Percentiles rank a stretch among this genome's conserved stretches.
phyloP scores from a whole-genome alignment of 2,888 invertebrate species.

The Cacoxenus indagator region DNA sequence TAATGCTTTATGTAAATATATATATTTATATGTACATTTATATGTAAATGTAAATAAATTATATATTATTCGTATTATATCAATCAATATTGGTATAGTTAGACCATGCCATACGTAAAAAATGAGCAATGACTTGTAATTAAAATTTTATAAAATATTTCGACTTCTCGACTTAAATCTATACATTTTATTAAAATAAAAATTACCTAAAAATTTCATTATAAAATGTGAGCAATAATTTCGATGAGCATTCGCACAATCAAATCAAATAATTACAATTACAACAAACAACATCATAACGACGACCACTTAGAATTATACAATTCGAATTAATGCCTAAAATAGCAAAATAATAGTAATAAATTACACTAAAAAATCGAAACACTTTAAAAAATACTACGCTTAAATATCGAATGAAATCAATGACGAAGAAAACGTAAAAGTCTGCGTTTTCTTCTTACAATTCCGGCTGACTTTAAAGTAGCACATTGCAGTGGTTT shows the following conservation, averaged over 20 bases:
- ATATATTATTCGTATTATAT: constrained; percentile 21
- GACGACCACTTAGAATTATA: background rate
- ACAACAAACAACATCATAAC: background rate
- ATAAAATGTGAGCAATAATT: constrained; percentile 19
- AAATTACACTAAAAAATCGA: constrained; percentile 33
- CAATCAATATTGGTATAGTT: constrained; percentile 24
- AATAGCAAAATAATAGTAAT: constrained; percentile 19
- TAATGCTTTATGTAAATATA: too few species aligned
- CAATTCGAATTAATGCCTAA: constrained; percentile 15
- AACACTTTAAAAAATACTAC: background rate
- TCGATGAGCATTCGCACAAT: constrained; percentile 36
- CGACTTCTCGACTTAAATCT: constrained; percentile 43
- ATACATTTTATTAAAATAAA: constrained; percentile 30
- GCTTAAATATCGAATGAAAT: constrained; percentile 21
- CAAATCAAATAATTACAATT: background rate
- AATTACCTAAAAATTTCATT: constrained; percentile 42
- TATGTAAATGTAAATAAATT: constrained; percentile 14
- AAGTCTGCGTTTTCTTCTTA: background rate
- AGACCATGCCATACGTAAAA: constrained; percentile 5
- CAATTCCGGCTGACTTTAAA: constrained; percentile 11
- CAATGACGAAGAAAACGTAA: background rate
- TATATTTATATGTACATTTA: constrained; percentile 23
- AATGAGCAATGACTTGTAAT: constrained; percentile 35
- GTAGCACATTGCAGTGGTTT: constrained; percentile 16
- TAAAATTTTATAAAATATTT: constrained; percentile 25